A percentile compares a stretch with the other conserved stretches of the same genome.
These are phyloP conservation scores for Uloborus diversus DNA, from an alignment of 1,140 invertebrate species.

Conservation along the genomic window DNA sequence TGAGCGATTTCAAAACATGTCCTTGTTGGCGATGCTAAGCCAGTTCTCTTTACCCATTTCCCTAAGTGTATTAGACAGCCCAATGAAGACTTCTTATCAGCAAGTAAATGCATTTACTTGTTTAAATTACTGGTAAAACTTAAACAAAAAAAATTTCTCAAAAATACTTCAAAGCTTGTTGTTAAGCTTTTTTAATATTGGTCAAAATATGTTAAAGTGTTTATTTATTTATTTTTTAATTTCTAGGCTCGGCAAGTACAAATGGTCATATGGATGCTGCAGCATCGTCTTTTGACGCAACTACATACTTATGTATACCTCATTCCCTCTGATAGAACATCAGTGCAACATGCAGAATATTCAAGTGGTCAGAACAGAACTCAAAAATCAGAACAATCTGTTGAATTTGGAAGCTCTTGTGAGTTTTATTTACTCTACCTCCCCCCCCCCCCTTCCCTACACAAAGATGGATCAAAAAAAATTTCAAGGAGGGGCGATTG, in stretches of 20 bases:
- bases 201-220: too few species aligned
- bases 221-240: too few species aligned
- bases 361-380: neutral
- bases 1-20: slow-evolving; percentile 68
- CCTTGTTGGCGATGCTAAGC: slow-evolving; percentile 75
- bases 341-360: slow-evolving; percentile 19
- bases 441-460: too few species aligned
- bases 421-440: too few species aligned
- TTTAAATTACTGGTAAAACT: neutral
- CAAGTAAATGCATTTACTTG: slow-evolving; percentile 64
- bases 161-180: too few species aligned
- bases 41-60: slow-evolving; percentile 93
- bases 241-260: slow-evolving; percentile 63
- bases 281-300: slow-evolving; percentile 87
- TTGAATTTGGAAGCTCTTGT: slow-evolving; percentile 42
- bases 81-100: slow-evolving; percentile 72
- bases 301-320: slow-evolving; percentile 95
- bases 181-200: too few species aligned
- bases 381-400: neutral
- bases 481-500: too few species aligned
- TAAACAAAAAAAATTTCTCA: too few species aligned
- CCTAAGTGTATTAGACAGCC: slow-evolving; percentile 79
- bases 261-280: slow-evolving; percentile 90
- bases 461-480: too few species aligned
- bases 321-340: slow-evolving; percentile 66